Conservation (phyloP, 2,113 vertebrate genomes). For the Melanerpes aurifrons region DNA sequence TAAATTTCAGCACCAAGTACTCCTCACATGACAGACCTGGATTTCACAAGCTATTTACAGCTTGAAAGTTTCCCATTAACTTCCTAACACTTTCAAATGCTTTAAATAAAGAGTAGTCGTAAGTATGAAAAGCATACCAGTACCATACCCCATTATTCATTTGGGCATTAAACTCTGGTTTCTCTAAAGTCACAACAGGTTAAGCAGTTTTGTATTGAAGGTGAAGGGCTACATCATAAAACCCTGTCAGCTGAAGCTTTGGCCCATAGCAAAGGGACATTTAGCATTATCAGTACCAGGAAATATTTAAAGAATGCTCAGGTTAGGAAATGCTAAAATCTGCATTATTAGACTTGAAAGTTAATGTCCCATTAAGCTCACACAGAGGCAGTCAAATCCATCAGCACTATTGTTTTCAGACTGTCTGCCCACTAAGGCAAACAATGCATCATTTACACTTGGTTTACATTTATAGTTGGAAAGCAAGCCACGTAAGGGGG, state of each 20-base stretch:
- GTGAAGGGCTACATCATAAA: not conserved
- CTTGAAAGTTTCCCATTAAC: conserved; percentile 1
- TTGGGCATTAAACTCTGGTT: not conserved
- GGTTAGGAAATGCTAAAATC: conserved; percentile 26
- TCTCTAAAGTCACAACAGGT: not conserved
- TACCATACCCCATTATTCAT: not conserved
- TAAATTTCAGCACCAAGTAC: not conserved
- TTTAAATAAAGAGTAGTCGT: not conserved
- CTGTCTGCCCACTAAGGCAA: conserved; percentile 58
- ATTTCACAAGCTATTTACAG: not conserved
- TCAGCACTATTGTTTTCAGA: conserved; percentile 59
- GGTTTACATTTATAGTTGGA: conserved; percentile 57
- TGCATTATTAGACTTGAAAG: conserved; percentile 51
- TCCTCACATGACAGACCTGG: not conserved
- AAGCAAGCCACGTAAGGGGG: conserved; percentile 8
- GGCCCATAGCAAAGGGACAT: not conserved
- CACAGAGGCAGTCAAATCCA: conserved; percentile 40
- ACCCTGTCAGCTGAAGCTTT: not conserved
- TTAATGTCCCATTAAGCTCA: conserved; percentile 54
- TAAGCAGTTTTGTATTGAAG: not conserved
- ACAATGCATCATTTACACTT: conserved; percentile 66
- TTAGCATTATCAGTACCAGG: not conserved
- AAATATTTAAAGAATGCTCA: conserved; percentile 23
- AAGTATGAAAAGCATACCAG: not conserved
- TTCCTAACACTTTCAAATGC: not conserved